These are phyloP conservation scores for Sebastes cheni DNA, from an alignment of 2,797 vertebrate genomes.

Conservation along the genomic window DNA sequence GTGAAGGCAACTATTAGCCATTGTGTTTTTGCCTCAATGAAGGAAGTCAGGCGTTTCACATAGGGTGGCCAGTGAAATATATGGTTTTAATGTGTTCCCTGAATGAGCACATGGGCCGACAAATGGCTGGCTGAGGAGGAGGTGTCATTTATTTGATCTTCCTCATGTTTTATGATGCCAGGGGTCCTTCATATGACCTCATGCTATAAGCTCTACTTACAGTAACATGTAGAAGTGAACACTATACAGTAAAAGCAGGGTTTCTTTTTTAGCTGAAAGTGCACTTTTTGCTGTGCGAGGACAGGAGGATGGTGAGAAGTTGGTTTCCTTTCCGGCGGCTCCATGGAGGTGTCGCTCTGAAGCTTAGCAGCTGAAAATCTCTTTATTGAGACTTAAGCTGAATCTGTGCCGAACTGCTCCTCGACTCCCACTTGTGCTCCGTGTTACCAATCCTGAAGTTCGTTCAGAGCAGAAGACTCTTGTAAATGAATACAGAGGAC, in stretches of 20 bases:
- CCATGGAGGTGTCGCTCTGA: conserved; percentile 3
- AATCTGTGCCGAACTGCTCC: conserved; percentile 13
- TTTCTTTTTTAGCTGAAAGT: neutral
- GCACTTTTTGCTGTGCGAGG: neutral
- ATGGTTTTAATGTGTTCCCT: conserved; percentile 65
- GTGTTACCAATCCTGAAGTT: neutral
- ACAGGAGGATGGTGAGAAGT: neutral
- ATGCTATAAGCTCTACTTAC: neutral
- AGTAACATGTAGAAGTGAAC: neutral
- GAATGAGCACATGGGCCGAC: conserved; percentile 62
- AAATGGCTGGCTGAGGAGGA: conserved; percentile 71
- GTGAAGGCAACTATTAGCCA: conserved; percentile 66
- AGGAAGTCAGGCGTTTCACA: conserved; percentile 81
- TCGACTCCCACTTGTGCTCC: neutral
- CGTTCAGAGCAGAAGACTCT: neutral
- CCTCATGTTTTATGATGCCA: conserved; percentile 25
- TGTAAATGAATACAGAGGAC: neutral
- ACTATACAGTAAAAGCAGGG: neutral
- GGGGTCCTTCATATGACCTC: neutral
- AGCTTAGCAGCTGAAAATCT: conserved; percentile 35
- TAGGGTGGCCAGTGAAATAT: conserved; percentile 65
- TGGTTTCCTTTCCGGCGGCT: conserved; percentile 4
- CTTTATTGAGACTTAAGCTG: conserved; percentile 26
- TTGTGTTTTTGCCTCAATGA: conserved; percentile 66
- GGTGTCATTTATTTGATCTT: conserved; percentile 57